Percentiles rank a stretch among this genome's conserved stretches.
phyloP scores from a whole-genome alignment of 2,113 vertebrate species.

The Hemiprocne comata region DNA sequence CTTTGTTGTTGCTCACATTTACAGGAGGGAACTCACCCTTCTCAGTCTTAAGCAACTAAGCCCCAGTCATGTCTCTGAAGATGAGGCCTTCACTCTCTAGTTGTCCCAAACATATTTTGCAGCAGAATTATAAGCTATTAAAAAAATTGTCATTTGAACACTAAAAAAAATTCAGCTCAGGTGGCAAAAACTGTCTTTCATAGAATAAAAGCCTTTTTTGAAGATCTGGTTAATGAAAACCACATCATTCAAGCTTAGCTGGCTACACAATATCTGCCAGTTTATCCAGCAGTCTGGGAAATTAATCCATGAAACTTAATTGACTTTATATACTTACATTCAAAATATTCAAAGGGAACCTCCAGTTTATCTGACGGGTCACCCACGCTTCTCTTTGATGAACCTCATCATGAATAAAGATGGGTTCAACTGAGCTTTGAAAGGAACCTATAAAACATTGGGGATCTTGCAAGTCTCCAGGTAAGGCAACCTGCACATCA shows the following conservation, averaged over 20 bases:
- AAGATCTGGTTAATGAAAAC: not conserved
- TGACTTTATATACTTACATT: constrained; percentile 19
- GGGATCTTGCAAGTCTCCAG: not conserved
- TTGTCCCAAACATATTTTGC: not conserved
- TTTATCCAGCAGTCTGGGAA: not conserved
- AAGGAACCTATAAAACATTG: not conserved
- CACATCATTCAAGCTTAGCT: constrained; percentile 20
- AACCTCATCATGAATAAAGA: constrained; percentile 26
- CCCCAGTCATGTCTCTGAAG: not conserved
- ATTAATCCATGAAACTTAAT: constrained; percentile 42
- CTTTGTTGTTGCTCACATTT: not conserved
- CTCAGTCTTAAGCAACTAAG: not conserved
- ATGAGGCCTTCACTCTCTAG: not conserved
- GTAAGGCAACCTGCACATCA: not conserved
- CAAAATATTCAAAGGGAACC: not conserved
- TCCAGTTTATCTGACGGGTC: not conserved
- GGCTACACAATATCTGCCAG: not conserved
- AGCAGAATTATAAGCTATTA: not conserved
- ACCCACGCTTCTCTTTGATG: not conserved
- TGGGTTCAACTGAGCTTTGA: not conserved
- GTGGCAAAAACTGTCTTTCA: not conserved
- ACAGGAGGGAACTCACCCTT: not conserved
- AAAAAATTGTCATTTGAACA: not conserved
- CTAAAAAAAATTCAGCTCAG: not conserved
- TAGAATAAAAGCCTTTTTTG: not conserved